phyloP scores from a whole-genome alignment of 1,140 invertebrate genomes.

The Platyscapa corneri region DNA sequence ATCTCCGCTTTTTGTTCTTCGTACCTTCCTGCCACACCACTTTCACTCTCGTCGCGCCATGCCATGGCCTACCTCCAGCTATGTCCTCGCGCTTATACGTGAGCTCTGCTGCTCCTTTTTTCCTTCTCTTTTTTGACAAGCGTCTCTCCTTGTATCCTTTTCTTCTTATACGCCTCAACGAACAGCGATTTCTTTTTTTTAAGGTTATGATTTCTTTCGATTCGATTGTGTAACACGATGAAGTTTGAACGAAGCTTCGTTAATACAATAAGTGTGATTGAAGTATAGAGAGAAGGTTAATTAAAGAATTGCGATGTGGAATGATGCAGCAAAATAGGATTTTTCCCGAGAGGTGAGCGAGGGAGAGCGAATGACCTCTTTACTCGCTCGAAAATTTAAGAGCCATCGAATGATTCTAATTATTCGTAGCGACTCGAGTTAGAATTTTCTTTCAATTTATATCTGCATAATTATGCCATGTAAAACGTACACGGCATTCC shows the following conservation, averaged over 20 bases:
- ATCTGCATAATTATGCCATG: not conserved
- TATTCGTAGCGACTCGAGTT: not conserved
- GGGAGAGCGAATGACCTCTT: not conserved
- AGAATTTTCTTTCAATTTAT: not conserved
- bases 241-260: not conserved
- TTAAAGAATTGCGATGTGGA: not conserved
- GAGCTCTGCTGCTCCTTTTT: not conserved
- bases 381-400: not conserved
- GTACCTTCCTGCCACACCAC: constrained; percentile 45
- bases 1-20: constrained; percentile 44
- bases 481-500: not conserved
- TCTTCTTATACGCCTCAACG: not conserved
- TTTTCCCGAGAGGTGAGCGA: not conserved
- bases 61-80: constrained; percentile 60
- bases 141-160: constrained; percentile 19
- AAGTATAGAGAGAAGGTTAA: not conserved
- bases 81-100: constrained; percentile 42
- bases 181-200: constrained; percentile 21
- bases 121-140: not conserved
- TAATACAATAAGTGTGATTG: not conserved
- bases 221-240: not conserved
- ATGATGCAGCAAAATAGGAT: not conserved
- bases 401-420: not conserved
- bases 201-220: constrained; percentile 28
- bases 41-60: constrained; percentile 55